Base-by-base conservation (phyloP, 2,797 vertebrate genomes). In the Octomys mimax region DNA sequence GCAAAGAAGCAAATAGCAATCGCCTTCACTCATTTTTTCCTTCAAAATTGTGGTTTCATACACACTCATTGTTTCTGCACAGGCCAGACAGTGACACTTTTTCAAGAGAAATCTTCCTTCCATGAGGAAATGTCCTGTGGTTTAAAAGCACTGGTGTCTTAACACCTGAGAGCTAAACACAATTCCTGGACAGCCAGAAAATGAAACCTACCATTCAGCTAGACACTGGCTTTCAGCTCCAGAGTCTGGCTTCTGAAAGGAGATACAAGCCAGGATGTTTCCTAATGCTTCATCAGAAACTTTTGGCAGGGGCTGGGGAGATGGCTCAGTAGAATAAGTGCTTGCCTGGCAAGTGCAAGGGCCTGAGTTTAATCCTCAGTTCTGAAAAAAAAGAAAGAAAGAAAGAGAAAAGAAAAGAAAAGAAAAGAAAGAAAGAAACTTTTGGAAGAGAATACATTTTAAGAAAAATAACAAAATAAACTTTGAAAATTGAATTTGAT, bases 41-140 rank as follows among this genome's bases (percentile, higher is more conserved):
- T 95, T 95, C 83, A 89, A 87, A 91, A 33, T 75, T 89, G 13
- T 75, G 26, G 31, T 54, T 92, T 95, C 26, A 68, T 81, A 59
- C 57, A 18, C 49, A 26, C 1, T 42, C 21, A 68, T 68, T 91
- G n/a, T 95, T 85, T 91, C 77, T 96, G 54, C 73, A 87, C 92
- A 96, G 61, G 54, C 36, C 33, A 84, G 36, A 49, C 9, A 66
- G 75, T 82, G 57, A 79, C 93, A 94, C 31, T 14, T 96, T 87
- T 73, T 81, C 24, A 75, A 92, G 42, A 66, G 33, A 46, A 75
- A 24, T 39, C 18, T 11, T 87, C 78, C 21, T 80, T 84, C 42
- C 10, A 21, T 5, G 49, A 78, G 80, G 73, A 91, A 94, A 93
- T 95, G 70, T 49, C 33, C 6, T 42, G 28, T 59, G 36, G 10